Percentiles rank a stretch among this genome's conserved stretches.
These are phyloP conservation scores for Clinocottus analis DNA, from an alignment of 2,113 vertebrate species.

Conservation along the genomic window DNA sequence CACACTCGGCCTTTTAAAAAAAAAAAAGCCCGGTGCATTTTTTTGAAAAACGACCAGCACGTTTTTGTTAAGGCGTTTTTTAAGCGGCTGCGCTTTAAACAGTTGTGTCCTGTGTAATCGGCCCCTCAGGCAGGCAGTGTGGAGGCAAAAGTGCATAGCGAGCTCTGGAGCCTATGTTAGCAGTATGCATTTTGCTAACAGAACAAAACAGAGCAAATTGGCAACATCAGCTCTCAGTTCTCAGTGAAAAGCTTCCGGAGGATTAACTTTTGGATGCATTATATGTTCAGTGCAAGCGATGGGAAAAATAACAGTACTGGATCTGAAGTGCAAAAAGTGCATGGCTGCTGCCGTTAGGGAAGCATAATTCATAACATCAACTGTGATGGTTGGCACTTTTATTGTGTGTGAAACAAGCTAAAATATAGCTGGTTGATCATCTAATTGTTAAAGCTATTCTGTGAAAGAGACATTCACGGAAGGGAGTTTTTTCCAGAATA, in stretches of 20 bases:
- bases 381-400: slow-evolving; percentile 7
- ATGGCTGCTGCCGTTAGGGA: not conserved
- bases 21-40: no score
- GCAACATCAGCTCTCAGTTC: not conserved
- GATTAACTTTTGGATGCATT: not conserved
- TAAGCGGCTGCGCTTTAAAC: no score
- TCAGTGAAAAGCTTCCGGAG: not conserved
- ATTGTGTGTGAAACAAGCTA: not conserved
- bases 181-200: not conserved
- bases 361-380: slow-evolving; percentile 8
- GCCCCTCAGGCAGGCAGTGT: not conserved
- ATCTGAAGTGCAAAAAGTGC: slow-evolving; percentile 2
- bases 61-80: no score
- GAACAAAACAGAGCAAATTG: not conserved
- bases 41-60: no score
- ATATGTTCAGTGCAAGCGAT: not conserved
- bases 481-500: not conserved
- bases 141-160: not conserved
- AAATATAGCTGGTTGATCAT: slow-evolving; percentile 17
- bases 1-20: no score
- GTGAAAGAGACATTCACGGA: not conserved
- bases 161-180: not conserved
- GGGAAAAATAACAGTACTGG: not conserved
- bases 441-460: slow-evolving; percentile 20
- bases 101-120: no score